Evolutionary conservation across 2,113 vertebrate genomes (phyloP), one percentile per base, ranked within the genome.

Genomic region (Cisticola juncidis): DNA sequence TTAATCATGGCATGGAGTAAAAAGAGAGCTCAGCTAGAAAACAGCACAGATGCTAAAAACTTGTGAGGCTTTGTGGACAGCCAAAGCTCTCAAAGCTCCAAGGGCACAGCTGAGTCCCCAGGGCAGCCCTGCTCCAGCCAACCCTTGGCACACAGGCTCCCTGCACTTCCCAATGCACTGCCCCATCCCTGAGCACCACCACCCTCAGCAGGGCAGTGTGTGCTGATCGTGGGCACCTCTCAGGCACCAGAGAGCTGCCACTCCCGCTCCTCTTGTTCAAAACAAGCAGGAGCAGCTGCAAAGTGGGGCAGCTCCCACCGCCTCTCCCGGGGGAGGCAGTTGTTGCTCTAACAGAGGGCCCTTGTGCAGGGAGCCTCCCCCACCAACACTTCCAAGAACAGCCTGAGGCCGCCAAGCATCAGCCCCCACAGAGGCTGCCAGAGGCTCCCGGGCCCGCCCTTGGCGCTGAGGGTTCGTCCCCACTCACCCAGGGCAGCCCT

Each of bases 251-350:
- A 31, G 19, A 48, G 87, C 65, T 72, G 81, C 60, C 69, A 25
- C 69, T 76, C 79, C 74, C 85, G 73, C 64, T 89, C 36, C 51
- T 54, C 79, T 54, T 29, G 64, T 50, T 70, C 47, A 18, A 50
- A 68, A 81, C n/a, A 56, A 94, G 78, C 3, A 64, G 81, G 23
- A 94, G 94, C 96, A 97, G 96, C 95, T 97, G 95, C 94, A 64
- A 23, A 87, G 73, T 68, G 78, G 21, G 86, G 40, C 74, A 64
- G 90, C 50, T 90, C 54, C 78, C 74, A 14, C 16, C 10, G 3
- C 81, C 69, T 26, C 50, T 68, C 73, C 60, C 0, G 0, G 18
- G 23, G 26, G 24, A 95, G 65, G 78, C 96, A 96, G 90, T 96
- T 96, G 95, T 45, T 96, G 87, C 48, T 93, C 79, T 83, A 77